Percentiles rank a stretch among this genome's conserved stretches.
These are phyloP conservation scores for Busseola fusca DNA, from an alignment of 2,888 invertebrate species.

Conservation along the genomic window DNA sequence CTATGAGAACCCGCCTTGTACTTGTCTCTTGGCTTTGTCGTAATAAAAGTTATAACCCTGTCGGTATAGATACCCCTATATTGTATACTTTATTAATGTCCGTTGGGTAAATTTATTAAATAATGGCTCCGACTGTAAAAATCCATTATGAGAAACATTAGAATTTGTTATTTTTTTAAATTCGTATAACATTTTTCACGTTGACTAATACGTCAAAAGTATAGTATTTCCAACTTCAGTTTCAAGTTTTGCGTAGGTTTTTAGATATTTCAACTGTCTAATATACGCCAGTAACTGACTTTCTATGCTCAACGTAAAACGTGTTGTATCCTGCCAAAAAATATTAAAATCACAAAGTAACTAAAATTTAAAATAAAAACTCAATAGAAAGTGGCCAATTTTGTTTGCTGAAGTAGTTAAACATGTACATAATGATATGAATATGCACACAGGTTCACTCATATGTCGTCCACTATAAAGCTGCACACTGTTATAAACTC, in stretches of 20 bases:
- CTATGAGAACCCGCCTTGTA: slow-evolving; percentile 58
- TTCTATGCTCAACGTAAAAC: background rate
- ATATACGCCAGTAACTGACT: background rate
- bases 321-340: background rate
- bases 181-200: background rate
- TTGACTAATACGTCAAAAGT: background rate
- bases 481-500: slow-evolving; percentile 18
- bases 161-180: background rate
- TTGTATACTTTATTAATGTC: slow-evolving; percentile 16
- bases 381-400: background rate
- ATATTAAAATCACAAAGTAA: background rate
- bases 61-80: slow-evolving; percentile 25
- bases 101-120: slow-evolving; percentile 6
- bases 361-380: background rate
- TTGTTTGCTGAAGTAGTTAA: background rate
- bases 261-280: background rate
- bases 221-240: background rate
- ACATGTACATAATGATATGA: background rate
- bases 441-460: background rate
- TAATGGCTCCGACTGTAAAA: background rate
- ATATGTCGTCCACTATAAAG: background rate
- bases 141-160: too few species aligned
- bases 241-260: background rate
- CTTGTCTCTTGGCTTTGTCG: slow-evolving; percentile 51
- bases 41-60: slow-evolving; percentile 57